A percentile compares a stretch with the other conserved stretches of the same genome.
Conservation (phyloP, 2,113 vertebrate genomes). For the Prietella phreatophila region DNA sequence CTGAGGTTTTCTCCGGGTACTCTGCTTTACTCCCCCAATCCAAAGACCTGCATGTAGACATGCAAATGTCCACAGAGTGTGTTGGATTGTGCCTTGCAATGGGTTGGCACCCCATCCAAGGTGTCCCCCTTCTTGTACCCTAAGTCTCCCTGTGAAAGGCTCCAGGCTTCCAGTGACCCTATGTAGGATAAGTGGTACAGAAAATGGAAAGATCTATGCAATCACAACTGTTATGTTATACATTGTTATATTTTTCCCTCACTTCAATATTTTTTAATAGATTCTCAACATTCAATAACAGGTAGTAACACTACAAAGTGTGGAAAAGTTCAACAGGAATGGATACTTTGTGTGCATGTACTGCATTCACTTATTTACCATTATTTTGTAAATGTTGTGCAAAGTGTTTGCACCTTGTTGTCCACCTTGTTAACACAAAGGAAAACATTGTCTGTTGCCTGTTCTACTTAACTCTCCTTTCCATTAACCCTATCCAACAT, state of each 20-base stretch:
- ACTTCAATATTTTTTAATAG: background rate
- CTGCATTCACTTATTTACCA: background rate
- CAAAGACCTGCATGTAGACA: no score
- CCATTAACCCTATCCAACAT: background rate
- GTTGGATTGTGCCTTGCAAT: no score
- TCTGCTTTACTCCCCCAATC: no score
- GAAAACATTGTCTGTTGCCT: background rate
- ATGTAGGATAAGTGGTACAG: no score
- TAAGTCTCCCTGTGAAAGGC: no score
- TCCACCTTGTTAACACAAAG: background rate
- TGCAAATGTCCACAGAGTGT: no score
- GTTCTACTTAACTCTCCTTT: background rate
- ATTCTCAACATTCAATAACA: background rate
- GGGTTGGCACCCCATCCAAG: no score
- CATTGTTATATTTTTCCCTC: background rate
- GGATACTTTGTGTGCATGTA: background rate
- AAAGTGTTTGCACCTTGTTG: slow-evolving; percentile 38
- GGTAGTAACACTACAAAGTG: background rate
- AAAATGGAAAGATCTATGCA: background rate
- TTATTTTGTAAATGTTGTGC: background rate
- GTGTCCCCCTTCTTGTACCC: no score
- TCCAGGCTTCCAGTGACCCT: no score
- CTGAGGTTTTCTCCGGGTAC: no score
- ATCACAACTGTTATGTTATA: background rate
- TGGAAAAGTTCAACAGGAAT: background rate